These are phyloP conservation scores for Cotesia chilonis DNA, from an alignment of 1,140 invertebrate species.

Conservation along the genomic window DNA sequence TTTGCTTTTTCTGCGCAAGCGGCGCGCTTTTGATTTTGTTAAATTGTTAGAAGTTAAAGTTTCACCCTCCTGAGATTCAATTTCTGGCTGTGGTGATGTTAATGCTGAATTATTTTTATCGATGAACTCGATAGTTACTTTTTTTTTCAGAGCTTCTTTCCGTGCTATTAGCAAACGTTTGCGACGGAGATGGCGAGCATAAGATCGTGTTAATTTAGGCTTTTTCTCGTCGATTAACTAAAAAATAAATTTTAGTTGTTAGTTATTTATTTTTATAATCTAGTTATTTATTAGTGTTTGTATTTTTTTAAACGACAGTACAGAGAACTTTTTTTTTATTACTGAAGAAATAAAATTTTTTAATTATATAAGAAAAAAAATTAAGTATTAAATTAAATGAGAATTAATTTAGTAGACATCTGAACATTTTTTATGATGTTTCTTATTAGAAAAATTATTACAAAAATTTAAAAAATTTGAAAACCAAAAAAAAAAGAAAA, in stretches of 20 bases:
- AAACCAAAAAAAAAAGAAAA: too few species aligned
- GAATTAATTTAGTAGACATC: too few species aligned
- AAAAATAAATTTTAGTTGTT: slow-evolving; percentile 32
- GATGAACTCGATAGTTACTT: slow-evolving; percentile 8
- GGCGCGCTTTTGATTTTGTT: slow-evolving; percentile 20
- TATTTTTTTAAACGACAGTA: too few species aligned
- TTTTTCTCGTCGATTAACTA: slow-evolving; percentile 27
- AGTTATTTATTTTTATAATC: neutral
- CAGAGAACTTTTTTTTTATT: too few species aligned
- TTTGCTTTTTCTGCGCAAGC: slow-evolving; percentile 4
- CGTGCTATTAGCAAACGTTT: slow-evolving; percentile 54
- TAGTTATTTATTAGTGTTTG: too few species aligned
- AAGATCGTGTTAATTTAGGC: slow-evolving; percentile 50
- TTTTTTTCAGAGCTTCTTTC: slow-evolving; percentile 35
- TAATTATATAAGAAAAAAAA: too few species aligned
- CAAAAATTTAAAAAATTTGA: too few species aligned
- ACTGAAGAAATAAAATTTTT: too few species aligned
- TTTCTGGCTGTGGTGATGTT: neutral
- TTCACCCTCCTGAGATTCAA: too few species aligned
- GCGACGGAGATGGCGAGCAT: slow-evolving; percentile 54
- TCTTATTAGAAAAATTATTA: too few species aligned
- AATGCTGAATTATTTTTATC: slow-evolving; percentile 27
- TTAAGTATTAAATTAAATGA: too few species aligned
- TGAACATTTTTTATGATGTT: too few species aligned
- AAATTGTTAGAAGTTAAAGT: neutral